Conservation (phyloP, 1,140 invertebrate genomes). For the Pinna nobilis region DNA sequence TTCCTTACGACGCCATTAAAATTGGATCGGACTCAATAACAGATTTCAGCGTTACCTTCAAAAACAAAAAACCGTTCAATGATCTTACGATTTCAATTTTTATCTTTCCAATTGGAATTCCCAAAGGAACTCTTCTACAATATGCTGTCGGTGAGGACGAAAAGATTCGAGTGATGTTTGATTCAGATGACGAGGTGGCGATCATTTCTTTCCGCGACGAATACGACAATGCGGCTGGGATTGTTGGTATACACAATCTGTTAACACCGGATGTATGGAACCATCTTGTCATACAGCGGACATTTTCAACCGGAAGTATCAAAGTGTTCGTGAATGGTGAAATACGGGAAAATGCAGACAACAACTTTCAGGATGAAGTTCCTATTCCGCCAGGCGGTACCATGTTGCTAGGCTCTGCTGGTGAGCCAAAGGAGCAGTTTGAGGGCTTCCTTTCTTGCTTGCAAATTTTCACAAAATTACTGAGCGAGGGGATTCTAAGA, state of each 20-base stretch:
- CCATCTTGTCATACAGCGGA: conserved; percentile 20
- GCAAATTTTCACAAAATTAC: conserved; percentile 21
- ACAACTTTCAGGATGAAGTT: conserved; percentile 23
- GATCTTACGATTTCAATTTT: conserved; percentile 27
- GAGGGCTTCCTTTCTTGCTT: conserved; percentile 17
- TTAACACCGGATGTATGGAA: conserved; percentile 11
- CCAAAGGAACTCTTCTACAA: conserved; percentile 17
- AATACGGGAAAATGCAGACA: not conserved
- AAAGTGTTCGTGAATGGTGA: conserved; percentile 13
- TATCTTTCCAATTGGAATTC: conserved; percentile 4
- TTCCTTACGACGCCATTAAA: conserved; percentile 21
- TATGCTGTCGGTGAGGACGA: conserved; percentile 16
- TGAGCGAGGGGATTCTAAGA: not conserved
- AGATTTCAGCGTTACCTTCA: not conserved
- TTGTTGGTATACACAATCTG: conserved; percentile 5
- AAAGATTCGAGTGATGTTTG: conserved; percentile 16
- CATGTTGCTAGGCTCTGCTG: conserved; percentile 5
- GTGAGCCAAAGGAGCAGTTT: conserved; percentile 5
- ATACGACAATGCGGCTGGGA: conserved; percentile 24
- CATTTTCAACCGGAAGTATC: conserved; percentile 10
- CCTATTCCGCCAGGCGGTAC: conserved; percentile 1
- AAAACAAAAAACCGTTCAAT: conserved; percentile 2
- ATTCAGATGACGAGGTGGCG: not conserved
- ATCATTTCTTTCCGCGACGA: conserved; percentile 29
- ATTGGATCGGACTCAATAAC: not conserved